Conservation (phyloP, 2,888 invertebrate species). For the Aradus depressus region DNA sequence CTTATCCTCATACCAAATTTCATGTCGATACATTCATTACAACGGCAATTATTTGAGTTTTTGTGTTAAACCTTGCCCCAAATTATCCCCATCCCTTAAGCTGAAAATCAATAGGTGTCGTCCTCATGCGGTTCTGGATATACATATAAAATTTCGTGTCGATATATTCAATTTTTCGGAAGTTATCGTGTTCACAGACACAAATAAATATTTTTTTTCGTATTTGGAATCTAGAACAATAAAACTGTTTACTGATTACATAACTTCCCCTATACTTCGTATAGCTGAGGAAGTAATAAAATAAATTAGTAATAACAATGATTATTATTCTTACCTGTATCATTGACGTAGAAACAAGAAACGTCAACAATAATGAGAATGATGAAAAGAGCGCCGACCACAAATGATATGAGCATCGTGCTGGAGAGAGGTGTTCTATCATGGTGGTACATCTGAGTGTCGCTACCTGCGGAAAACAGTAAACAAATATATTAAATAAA, state of each 20-base stretch:
- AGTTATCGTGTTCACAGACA: too few species aligned
- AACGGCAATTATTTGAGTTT: too few species aligned
- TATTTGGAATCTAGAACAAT: neutral
- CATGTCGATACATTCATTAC: too few species aligned
- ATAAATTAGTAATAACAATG: neutral
- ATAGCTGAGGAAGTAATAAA: too few species aligned
- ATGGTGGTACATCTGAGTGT: slow-evolving; percentile 33
- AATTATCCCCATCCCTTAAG: too few species aligned
- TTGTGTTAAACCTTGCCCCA: too few species aligned
- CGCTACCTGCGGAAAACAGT: slow-evolving; percentile 26
- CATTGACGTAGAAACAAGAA: slow-evolving; percentile 59
- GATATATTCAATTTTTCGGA: too few species aligned
- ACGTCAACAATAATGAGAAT: slow-evolving; percentile 64
- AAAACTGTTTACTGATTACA: neutral
- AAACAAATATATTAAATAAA: slow-evolving; percentile 6
- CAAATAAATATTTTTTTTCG: neutral
- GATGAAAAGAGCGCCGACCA: slow-evolving; percentile 66
- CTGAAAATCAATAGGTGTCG: too few species aligned
- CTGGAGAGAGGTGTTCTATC: slow-evolving; percentile 44
- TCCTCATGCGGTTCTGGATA: too few species aligned
- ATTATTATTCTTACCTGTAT: slow-evolving; percentile 38
- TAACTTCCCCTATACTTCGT: neutral
- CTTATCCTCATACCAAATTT: too few species aligned
- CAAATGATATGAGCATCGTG: slow-evolving; percentile 72
- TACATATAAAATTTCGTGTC: too few species aligned